A percentile compares a stretch with the other conserved stretches of the same genome.
phyloP scores from a whole-genome alignment of 2,888 invertebrate genomes.

The Crossocerus cetratus region DNA sequence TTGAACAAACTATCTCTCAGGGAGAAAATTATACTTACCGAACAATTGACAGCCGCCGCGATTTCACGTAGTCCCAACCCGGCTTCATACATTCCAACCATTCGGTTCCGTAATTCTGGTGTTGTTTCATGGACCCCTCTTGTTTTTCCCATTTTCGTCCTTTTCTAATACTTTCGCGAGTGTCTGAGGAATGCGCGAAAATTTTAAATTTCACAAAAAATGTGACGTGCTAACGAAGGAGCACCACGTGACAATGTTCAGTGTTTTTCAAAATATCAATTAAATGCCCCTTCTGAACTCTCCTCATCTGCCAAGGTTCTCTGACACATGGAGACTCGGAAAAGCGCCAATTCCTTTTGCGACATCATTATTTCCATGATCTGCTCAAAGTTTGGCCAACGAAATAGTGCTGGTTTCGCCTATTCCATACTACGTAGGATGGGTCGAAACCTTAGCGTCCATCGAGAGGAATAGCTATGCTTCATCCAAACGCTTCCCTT shows the following conservation, averaged over 20 bases:
- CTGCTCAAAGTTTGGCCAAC: no score
- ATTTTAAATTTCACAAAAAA: constrained; percentile 61
- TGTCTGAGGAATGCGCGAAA: not conserved
- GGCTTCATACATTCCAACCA: constrained; percentile 76
- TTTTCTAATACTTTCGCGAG: not conserved
- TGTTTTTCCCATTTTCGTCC: constrained; percentile 71
- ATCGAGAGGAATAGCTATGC: constrained; percentile 46
- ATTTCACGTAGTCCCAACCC: constrained; percentile 73
- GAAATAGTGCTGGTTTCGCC: constrained; percentile 13
- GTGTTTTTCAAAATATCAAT: constrained; percentile 48
- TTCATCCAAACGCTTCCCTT: constrained; percentile 6
- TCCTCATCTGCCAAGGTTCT: no score
- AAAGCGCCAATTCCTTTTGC: no score
- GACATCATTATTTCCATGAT: no score
- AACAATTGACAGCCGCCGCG: constrained; percentile 73
- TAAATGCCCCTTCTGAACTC: constrained; percentile 1
- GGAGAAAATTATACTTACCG: constrained; percentile 57
- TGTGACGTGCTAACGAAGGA: constrained; percentile 56
- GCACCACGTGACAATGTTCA: constrained; percentile 65
- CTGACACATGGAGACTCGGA: no score
- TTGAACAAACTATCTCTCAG: not conserved
- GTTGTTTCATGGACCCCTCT: constrained; percentile 75
- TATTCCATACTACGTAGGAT: constrained; percentile 51
- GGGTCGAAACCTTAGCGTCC: constrained; percentile 43
- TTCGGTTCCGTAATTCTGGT: constrained; percentile 73